Evolutionary conservation across 2,888 invertebrate genomes (phyloP), one percentile per base, ranked within the genome.

Genomic region (Ptilodon capucinus): DNA sequence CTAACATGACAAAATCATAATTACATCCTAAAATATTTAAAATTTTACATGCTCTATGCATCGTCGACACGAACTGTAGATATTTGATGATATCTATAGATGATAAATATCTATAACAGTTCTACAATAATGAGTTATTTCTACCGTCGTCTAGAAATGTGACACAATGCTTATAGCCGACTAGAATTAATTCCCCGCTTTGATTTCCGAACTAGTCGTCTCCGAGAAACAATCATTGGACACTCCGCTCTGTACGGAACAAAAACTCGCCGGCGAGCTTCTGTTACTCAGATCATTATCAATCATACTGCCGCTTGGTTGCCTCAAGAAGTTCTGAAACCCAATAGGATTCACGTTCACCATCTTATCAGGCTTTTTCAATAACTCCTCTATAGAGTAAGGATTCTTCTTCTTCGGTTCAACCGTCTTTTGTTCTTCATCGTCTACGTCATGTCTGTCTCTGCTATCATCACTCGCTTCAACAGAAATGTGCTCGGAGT

Each of bases 381-480:
- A 75, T 7, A 97, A 79, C 71, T 97, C 97, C 65, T 97, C 97
- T 73, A 97, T 97, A 1, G 97, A 97, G 74, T 97, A 97, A 0
- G 97, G 96, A 75, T 96, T 97, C 54, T 95, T 93, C 78, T 96
- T 95, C 64, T 92, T 91, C 40, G 86, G 86, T 49, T 92, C 92
- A 23, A 76, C 59, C 1, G 76, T 74, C 58, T 84, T 85, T 40
- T 73, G 74, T 23, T 86, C 84, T 9, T 67, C 65, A n/a, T 91
- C 91, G 4, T 84, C 86, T 0, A 75, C 79, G n/a, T 91, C 91
- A 0, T 86, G 86, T 54, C 92, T 87, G 54, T 93, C 93, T 2
- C 92, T 79, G 45, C 93, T 93, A 57, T 93, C 93, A 48, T 93
- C 93, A 50, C 93, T 93, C 0, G 92, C 86, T 91, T 92, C 84